phyloP scores from a whole-genome alignment of 92 coral and sea anemone genomes.

The Nematostella vectensis region DNA sequence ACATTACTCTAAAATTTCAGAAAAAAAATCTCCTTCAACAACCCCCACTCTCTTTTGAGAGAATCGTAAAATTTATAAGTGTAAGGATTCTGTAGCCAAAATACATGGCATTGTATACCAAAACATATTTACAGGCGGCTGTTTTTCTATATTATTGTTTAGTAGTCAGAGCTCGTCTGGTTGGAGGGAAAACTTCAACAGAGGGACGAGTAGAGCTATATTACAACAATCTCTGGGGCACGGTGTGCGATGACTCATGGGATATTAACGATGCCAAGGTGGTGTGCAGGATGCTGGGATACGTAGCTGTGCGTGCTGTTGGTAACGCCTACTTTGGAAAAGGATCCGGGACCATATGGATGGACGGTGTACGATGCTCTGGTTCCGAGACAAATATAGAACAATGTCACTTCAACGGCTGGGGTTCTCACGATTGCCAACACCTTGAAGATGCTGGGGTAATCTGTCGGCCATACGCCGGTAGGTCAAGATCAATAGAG shows the following conservation, averaged over 20 bases:
- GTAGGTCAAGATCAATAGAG: no score
- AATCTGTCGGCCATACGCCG: slow-evolving; percentile 8
- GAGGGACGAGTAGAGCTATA: slow-evolving; percentile 44
- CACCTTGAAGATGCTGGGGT: slow-evolving; percentile 24
- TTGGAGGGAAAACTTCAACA: slow-evolving; percentile 8
- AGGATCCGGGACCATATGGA: slow-evolving; percentile 29
- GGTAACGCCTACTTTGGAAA: slow-evolving; percentile 20
- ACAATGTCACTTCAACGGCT: slow-evolving; percentile 12
- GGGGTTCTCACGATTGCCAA: background rate
- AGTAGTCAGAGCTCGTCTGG: slow-evolving; percentile 28
- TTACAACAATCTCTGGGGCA: slow-evolving; percentile 34
- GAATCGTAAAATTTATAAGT: no score
- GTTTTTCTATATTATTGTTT: no score
- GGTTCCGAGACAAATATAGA: slow-evolving; percentile 31
- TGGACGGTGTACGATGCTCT: slow-evolving; percentile 25
- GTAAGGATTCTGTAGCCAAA: no score
- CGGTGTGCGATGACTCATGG: slow-evolving; percentile 43
- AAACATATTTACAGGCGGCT: no score
- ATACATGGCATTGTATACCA: no score
- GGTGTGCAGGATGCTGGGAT: slow-evolving; percentile 31
- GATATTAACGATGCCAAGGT: slow-evolving; percentile 32
- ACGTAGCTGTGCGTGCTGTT: slow-evolving; percentile 15
- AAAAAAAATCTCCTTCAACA: no score
- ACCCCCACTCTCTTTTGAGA: no score
- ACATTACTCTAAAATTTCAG: no score